Conservation (phyloP, 2,113 vertebrate genomes). For the Ictalurus furcatus region DNA sequence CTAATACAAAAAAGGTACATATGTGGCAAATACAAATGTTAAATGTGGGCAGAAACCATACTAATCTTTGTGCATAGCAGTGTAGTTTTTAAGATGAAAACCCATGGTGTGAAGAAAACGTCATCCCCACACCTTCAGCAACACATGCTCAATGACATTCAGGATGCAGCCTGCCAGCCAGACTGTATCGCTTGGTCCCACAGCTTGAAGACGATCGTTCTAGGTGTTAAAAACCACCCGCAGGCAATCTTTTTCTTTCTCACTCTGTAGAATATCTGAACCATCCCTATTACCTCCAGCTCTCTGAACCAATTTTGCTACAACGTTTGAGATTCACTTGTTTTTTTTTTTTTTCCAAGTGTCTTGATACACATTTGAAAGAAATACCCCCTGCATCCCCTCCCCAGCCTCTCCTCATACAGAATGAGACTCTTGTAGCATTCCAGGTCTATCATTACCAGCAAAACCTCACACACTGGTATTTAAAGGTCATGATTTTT, state of each 20-base stretch:
- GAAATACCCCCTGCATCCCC: neutral
- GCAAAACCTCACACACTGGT: neutral
- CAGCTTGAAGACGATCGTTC: conserved; percentile 41
- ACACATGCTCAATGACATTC: conserved; percentile 47
- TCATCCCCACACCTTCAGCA: conserved; percentile 29
- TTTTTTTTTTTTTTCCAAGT: neutral
- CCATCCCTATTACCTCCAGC: conserved; percentile 40
- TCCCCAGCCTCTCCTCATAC: neutral
- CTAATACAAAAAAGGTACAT: neutral
- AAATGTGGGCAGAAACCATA: neutral
- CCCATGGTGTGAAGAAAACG: conserved; percentile 25
- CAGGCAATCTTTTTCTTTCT: conserved; percentile 42
- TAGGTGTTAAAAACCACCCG: conserved; percentile 43
- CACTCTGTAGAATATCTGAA: conserved; percentile 26
- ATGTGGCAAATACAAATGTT: neutral
- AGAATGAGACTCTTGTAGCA: neutral
- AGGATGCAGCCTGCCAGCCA: conserved; percentile 40
- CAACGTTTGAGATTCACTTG: conserved; percentile 31
- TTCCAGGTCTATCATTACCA: neutral
- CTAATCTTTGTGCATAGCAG: conserved; percentile 3
- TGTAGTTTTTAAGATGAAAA: conserved; percentile 32
- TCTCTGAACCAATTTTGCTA: conserved; percentile 37
- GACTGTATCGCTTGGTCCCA: conserved; percentile 34
- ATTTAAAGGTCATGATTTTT: conserved; percentile 3
- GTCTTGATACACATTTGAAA: conserved; percentile 37